These are phyloP conservation scores for Balearica regulorum DNA, from an alignment of 2,797 vertebrate genomes.

Conservation along the genomic window DNA sequence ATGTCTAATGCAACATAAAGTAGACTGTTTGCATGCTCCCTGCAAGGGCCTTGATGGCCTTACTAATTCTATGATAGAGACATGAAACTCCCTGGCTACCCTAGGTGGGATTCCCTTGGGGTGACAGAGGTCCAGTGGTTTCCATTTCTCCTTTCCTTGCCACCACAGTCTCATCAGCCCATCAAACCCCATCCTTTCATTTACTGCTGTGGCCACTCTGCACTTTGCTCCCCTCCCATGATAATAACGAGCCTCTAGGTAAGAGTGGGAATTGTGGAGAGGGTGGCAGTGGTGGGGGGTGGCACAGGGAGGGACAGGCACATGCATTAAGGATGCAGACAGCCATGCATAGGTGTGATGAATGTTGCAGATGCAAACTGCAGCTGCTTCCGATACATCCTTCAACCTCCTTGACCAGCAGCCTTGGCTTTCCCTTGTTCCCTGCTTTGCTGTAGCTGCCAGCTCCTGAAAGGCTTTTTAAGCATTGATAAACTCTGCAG, in stretches of 20 bases:
- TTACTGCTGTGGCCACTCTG: background rate
- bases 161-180: background rate
- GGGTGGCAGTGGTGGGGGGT: rapidly evolving
- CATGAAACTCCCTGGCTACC: background rate
- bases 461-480: background rate
- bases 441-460: background rate
- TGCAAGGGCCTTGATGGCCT: background rate
- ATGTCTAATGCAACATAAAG: background rate
- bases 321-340: background rate
- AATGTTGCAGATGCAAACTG: background rate
- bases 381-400: background rate
- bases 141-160: background rate
- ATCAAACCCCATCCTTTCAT: background rate
- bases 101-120: background rate
- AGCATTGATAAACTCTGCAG: background rate
- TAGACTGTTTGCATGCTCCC: background rate
- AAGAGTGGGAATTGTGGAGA: background rate
- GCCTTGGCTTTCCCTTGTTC: background rate
- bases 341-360: background rate
- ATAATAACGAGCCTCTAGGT: background rate
- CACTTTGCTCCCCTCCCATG: background rate
- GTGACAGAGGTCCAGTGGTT: background rate
- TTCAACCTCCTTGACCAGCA: background rate
- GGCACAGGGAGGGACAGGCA: background rate
- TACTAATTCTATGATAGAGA: background rate